A percentile compares a stretch with the other conserved stretches of the same genome.
Evolutionary conservation across 2,888 invertebrate species (phyloP).

Genomic region (Malthinus flaveolus): DNA sequence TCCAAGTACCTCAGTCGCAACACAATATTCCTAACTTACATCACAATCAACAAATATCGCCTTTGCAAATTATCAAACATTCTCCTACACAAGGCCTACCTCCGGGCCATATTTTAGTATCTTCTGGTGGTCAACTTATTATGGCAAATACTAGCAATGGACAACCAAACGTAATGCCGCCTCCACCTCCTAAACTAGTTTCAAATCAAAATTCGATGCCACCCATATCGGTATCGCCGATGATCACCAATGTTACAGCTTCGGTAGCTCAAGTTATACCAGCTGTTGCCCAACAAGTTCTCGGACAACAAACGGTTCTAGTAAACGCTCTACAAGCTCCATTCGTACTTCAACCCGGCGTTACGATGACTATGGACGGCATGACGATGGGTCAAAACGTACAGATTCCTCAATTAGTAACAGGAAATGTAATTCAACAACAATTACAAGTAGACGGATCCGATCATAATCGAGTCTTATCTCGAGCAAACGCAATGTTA

Average conservation of each 20-base stretch:
- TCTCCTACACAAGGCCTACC: conserved; percentile 56
- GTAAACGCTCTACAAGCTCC: conserved; percentile 80
- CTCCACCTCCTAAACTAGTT: conserved; percentile 61
- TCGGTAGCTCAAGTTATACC: conserved; percentile 69
- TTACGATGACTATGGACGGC: conserved; percentile 74
- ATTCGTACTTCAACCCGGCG: conserved; percentile 76
- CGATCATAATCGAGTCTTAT: conserved; percentile 50
- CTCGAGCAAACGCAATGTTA: conserved; percentile 54
- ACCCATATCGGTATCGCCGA: conserved; percentile 64
- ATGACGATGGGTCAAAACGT: conserved; percentile 70
- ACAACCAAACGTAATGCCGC: conserved; percentile 65
- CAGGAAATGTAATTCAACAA: conserved; percentile 66
- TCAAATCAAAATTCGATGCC: conserved; percentile 58
- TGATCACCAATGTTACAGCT: conserved; percentile 67
- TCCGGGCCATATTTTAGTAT: conserved; percentile 74
- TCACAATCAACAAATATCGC: conserved; percentile 49
- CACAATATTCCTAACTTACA: conserved; percentile 41
- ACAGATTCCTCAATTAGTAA: conserved; percentile 70
- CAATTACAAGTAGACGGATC: conserved; percentile 60
- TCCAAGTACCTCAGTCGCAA: conserved; percentile 61
- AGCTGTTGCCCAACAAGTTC: conserved; percentile 65
- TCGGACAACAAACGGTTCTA: conserved; percentile 77
- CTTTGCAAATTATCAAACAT: conserved; percentile 55
- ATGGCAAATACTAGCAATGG: conserved; percentile 62
- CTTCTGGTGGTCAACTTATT: conserved; percentile 74